Conservation (phyloP, 1,140 invertebrate genomes). For the Ruditapes philippinarum region DNA sequence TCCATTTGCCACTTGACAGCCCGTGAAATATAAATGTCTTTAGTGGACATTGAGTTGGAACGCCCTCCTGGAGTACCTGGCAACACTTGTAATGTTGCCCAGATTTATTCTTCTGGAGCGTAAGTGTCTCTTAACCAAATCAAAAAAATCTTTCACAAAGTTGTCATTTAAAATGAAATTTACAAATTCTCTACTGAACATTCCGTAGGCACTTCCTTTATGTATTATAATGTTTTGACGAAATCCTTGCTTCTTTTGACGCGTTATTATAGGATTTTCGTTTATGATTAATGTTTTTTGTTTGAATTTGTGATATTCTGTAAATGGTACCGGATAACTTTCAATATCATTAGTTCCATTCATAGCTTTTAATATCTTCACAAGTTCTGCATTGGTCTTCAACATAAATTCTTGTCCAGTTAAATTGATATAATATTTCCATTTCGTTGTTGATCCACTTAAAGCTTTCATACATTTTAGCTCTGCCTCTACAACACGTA, state of each 20-base stretch:
- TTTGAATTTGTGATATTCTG: conserved; percentile 12
- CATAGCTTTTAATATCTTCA: conserved; percentile 74
- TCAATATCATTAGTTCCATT: conserved; percentile 80
- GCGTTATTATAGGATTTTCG: neutral
- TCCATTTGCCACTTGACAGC: conserved; percentile 52
- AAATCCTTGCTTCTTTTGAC: conserved; percentile 5
- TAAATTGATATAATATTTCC: conserved; percentile 84
- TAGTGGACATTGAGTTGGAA: neutral
- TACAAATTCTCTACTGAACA: conserved; percentile 39
- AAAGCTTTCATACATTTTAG: conserved; percentile 74
- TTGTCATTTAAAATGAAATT: conserved; percentile 6
- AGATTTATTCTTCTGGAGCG: conserved; percentile 46
- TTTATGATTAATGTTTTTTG: neutral
- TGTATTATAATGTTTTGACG: conserved; percentile 1
- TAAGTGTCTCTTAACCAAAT: conserved; percentile 46
- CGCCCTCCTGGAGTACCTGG: neutral
- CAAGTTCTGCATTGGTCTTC: conserved; percentile 81
- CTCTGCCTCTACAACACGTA: conserved; percentile 74
- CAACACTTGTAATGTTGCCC: conserved; percentile 41
- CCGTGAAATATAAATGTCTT: conserved; percentile 2
- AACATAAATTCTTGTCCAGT: conserved; percentile 83
- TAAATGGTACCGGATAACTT: neutral
- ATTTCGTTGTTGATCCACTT: conserved; percentile 55
- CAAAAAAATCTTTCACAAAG: conserved; percentile 23
- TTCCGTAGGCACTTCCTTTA: conserved; percentile 56